Percentiles rank a stretch among this genome's conserved stretches.
phyloP scores from a whole-genome alignment of 2,888 invertebrate genomes.

The Sphinx pinastri region DNA sequence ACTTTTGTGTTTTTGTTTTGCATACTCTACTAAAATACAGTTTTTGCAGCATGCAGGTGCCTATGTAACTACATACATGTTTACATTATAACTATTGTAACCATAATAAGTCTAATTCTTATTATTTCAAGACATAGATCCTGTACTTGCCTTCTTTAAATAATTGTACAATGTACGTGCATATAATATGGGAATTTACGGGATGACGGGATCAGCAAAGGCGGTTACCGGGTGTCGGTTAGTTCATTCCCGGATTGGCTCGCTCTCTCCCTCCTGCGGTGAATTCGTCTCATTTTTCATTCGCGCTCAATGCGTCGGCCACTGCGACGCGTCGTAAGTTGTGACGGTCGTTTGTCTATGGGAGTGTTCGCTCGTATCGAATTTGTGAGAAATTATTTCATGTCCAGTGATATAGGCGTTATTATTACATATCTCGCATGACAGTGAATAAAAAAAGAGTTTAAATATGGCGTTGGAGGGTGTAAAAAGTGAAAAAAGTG shows the following conservation, averaged over 20 bases:
- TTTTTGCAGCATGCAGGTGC: no score
- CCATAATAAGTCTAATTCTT: no score
- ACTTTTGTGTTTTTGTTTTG: no score
- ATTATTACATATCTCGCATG: slow-evolving; percentile 70
- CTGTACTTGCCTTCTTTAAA: not conserved
- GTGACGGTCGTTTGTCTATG: slow-evolving; percentile 72
- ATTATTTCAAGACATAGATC: no score
- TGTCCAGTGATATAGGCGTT: slow-evolving; percentile 64
- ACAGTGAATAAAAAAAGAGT: slow-evolving; percentile 75
- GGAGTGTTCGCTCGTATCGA: slow-evolving; percentile 73
- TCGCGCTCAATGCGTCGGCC: slow-evolving; percentile 77
- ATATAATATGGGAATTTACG: not conserved
- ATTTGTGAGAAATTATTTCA: slow-evolving; percentile 66
- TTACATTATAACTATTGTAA: no score
- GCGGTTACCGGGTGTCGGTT: slow-evolving; percentile 32
- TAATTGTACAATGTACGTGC: not conserved
- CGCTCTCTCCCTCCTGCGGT: slow-evolving; percentile 51
- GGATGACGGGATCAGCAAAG: slow-evolving; percentile 15
- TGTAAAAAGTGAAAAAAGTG: slow-evolving; percentile 83
- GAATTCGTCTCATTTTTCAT: slow-evolving; percentile 60
- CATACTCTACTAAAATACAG: no score
- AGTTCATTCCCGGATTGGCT: slow-evolving; percentile 40
- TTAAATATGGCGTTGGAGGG: slow-evolving; percentile 82
- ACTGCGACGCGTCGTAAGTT: slow-evolving; percentile 54
- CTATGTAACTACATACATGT: no score